Conservation (phyloP, 1,140 invertebrate species). For the Schlechtendalia chinensis region DNA sequence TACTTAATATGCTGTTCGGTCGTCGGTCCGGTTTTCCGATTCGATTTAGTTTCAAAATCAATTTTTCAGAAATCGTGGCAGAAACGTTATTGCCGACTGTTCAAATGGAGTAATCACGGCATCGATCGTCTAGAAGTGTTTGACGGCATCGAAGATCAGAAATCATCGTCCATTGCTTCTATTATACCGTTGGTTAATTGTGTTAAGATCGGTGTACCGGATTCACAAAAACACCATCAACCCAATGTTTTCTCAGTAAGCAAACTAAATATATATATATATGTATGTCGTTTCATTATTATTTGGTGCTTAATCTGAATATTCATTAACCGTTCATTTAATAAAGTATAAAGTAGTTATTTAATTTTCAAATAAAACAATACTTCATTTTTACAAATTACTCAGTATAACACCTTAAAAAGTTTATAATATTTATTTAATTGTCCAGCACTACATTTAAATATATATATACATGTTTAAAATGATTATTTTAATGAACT, state of each 20-base stretch:
- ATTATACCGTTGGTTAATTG: conserved; percentile 82
- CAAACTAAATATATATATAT: conserved; percentile 46
- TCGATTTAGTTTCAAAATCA: conserved; percentile 48
- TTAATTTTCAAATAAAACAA: too few species aligned
- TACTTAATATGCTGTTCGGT: too few species aligned
- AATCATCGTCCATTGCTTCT: conserved; percentile 65
- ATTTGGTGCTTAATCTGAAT: too few species aligned
- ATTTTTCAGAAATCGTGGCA: conserved; percentile 73
- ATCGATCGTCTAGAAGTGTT: conserved; percentile 80
- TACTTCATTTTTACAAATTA: too few species aligned
- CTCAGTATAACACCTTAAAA: too few species aligned
- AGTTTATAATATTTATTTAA: too few species aligned
- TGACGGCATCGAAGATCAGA: conserved; percentile 69
- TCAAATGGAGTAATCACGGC: conserved; percentile 76
- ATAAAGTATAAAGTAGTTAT: too few species aligned
- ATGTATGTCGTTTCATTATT: not conserved
- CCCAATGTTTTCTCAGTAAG: conserved; percentile 61
- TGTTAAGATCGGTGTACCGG: conserved; percentile 71
- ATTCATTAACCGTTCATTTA: too few species aligned
- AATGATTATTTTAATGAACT: too few species aligned
- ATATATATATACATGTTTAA: too few species aligned
- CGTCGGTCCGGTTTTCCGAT: too few species aligned
- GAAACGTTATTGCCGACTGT: conserved; percentile 73
- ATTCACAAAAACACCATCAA: conserved; percentile 61
- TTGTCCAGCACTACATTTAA: too few species aligned